Evolutionary conservation across 2,888 invertebrate genomes (phyloP).

Genomic region (Spodoptera exigua): DNA sequence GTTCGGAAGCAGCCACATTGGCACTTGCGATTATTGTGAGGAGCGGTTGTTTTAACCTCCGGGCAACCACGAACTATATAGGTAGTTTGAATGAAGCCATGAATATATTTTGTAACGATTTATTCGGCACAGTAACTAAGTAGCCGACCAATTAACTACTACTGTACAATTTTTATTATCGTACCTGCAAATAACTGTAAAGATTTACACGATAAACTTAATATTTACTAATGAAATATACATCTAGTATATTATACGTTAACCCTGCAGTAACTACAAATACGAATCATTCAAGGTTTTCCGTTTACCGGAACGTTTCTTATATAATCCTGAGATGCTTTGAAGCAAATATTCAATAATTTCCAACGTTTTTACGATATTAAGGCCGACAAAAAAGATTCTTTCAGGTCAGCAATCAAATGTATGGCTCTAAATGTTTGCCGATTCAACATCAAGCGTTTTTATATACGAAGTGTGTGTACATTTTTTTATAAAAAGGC

Average conservation of each 20-base stretch:
- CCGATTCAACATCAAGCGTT: slow-evolving; percentile 15
- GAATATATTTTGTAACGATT: no score
- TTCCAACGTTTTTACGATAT: slow-evolving; percentile 32
- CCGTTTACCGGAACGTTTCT: slow-evolving; percentile 2
- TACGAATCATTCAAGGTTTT: slow-evolving; percentile 9
- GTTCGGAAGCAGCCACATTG: no score
- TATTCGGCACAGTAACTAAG: no score
- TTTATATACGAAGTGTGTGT: slow-evolving; percentile 1
- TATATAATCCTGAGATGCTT: slow-evolving; percentile 11
- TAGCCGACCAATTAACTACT: no score
- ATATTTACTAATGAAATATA: background rate
- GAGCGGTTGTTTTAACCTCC: no score
- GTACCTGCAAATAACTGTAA: no score
- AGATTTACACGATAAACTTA: no score
- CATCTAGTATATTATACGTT: no score
- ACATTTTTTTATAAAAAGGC: slow-evolving; percentile 20
- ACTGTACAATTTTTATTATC: no score
- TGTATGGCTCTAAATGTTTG: slow-evolving; percentile 21
- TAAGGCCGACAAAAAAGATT: slow-evolving; percentile 16
- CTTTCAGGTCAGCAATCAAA: slow-evolving; percentile 34
- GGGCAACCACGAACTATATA: no score
- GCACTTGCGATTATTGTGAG: no score
- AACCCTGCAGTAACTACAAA: background rate
- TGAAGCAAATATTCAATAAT: slow-evolving; percentile 37
- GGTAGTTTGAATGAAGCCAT: no score